A percentile compares a stretch with the other conserved stretches of the same genome.
phyloP scores from a whole-genome alignment of 1,140 invertebrate species.

The Drosophila mojavensis region DNA sequence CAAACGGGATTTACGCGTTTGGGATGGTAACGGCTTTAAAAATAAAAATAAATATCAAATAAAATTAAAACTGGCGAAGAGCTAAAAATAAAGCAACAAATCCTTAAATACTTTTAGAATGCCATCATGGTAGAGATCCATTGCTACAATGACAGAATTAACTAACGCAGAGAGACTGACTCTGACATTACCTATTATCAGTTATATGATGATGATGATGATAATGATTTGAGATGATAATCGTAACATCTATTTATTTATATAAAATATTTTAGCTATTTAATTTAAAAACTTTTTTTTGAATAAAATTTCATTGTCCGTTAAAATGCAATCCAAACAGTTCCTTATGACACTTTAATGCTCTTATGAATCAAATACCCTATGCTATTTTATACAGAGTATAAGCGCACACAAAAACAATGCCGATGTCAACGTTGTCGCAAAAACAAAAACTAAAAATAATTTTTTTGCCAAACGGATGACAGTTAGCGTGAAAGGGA shows the following conservation, averaged over 20 bases:
- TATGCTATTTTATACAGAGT: constrained; percentile 9
- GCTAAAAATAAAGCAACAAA: constrained; percentile 17
- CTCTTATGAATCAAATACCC: neutral
- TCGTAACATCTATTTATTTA: too few relatives aligned
- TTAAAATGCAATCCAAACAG: too few relatives aligned
- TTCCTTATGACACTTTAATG: neutral
- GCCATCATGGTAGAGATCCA: constrained; percentile 23
- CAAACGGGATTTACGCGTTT: constrained; percentile 25
- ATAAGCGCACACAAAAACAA: constrained; percentile 23
- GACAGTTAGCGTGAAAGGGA: constrained; percentile 1
- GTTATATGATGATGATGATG: too few relatives aligned
- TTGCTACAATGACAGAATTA: constrained; percentile 1
- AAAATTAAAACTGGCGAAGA: neutral
- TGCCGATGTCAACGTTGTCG: constrained; percentile 11
- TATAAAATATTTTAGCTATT: too few relatives aligned
- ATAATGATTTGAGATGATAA: too few relatives aligned
- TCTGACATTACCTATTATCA: neutral
- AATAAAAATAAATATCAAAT: neutral
- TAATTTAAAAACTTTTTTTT: too few relatives aligned
- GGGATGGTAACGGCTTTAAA: constrained; percentile 3
- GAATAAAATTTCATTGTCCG: too few relatives aligned
- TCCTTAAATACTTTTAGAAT: constrained; percentile 34
- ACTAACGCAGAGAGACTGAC: neutral
- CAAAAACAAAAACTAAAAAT: constrained; percentile 38
- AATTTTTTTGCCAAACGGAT: constrained; percentile 48